These are phyloP conservation scores for Pangasius krempfi DNA, from an alignment of 2,797 vertebrate genomes.

Conservation along the genomic window DNA sequence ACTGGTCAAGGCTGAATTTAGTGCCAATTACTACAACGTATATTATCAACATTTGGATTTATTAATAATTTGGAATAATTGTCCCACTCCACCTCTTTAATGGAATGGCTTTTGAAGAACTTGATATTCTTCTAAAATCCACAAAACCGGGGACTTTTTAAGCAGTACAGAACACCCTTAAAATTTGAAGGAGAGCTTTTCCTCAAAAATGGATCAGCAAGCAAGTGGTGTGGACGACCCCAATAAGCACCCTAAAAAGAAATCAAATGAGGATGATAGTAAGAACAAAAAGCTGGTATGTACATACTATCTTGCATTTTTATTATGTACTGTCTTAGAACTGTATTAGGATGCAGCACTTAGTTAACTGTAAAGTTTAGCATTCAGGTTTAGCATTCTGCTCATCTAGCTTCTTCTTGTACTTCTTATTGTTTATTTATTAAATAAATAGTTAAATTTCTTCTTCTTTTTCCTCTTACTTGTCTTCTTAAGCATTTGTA, in stretches of 20 bases:
- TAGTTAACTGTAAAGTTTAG: not conserved
- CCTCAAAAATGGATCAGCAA: slow-evolving; percentile 73
- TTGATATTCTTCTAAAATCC: slow-evolving; percentile 55
- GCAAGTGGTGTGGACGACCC: slow-evolving; percentile 80
- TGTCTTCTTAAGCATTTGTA: not conserved
- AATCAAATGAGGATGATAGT: slow-evolving; percentile 77
- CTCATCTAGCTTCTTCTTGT: not conserved
- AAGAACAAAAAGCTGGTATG: slow-evolving; percentile 85
- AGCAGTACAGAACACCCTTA: slow-evolving; percentile 50
- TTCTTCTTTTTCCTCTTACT: no score
- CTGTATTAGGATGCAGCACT: not conserved
- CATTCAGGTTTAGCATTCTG: not conserved
- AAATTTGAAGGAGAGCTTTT: slow-evolving; percentile 40
- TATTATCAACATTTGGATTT: not conserved
- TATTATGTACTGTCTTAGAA: not conserved
- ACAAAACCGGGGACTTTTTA: slow-evolving; percentile 49
- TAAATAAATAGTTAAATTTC: not conserved
- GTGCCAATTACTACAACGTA: slow-evolving; percentile 41
- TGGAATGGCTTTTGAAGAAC: slow-evolving; percentile 70
- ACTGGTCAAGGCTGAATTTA: slow-evolving; percentile 49
- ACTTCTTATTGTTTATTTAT: not conserved
- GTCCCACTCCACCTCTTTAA: slow-evolving; percentile 13
- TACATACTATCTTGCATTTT: slow-evolving; percentile 39
- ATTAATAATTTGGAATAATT: not conserved
- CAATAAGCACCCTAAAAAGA: slow-evolving; percentile 79